Base-by-base conservation (phyloP, 2,797 vertebrate genomes). In the Takifugu ocellatus region DNA sequence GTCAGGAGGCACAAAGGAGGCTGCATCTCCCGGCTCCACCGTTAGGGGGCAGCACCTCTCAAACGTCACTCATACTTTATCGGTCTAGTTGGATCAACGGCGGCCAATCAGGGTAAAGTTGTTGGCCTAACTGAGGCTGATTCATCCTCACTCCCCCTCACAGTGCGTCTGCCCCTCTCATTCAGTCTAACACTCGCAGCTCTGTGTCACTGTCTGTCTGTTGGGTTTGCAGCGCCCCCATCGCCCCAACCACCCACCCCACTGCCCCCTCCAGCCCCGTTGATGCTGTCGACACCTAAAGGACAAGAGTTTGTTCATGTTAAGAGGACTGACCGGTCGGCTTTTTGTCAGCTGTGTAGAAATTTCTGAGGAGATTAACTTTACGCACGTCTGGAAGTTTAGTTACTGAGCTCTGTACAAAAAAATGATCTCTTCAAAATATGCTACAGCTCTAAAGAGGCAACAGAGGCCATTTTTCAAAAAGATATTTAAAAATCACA, bases 41-140 rank as follows among this genome's bases (percentile, higher is more conserved):
- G 73, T 78, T 44, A 73, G 89, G 84, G 59, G 87, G 88, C 89
- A 81, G 81, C 83, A 87, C 63, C 66, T 25, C 60, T 84, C 79
- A 81, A 69, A 78, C 72, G 83, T 82, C 76, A 59, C 27, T 76
- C 52, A 62, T 48, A 49, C 63, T 68, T 66, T 55, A 77, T 77
- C 74, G 65, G 25, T 33, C 50, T 39, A 3, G 6, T 17, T 50
- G 61, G 61, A 68, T 74, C 72, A 70, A 63, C 63, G 70, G 43
- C 17, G 24, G 45, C 51, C 16, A 53, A 66, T 75, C 73, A 69
- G 71, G 60, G 68, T 58, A 69, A 77, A 80, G 72, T 74, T 75
- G 73, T 80, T 77, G 69, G 59, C 66, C 61, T 51, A 44, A 75
- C 75, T 53, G 60, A 81, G 70, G 70, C 79, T 78, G 77, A 79